Conservation (phyloP, 2,113 vertebrate species). For the Girardinichthys multiradiatus region DNA sequence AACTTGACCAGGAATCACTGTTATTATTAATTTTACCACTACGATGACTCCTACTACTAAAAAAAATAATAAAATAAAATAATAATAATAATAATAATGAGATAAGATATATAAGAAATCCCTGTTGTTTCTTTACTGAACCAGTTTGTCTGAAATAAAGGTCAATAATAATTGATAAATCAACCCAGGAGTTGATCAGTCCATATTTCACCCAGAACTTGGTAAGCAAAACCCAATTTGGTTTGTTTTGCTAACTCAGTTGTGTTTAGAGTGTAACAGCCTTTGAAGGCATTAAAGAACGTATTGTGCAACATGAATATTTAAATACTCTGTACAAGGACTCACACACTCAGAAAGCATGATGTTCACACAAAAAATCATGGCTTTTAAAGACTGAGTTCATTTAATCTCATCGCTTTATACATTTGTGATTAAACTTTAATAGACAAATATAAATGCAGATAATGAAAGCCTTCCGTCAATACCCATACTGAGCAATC, state of each 20-base stretch:
- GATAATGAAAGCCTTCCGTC: constrained; percentile 71
- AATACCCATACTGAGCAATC: constrained; percentile 49
- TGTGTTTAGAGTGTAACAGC: background rate
- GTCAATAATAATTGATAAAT: background rate
- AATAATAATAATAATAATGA: no score
- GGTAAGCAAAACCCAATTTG: no score
- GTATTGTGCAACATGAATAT: background rate
- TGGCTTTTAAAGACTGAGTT: constrained; percentile 72
- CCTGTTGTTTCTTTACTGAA: no score
- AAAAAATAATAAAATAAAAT: no score
- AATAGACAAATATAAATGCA: constrained; percentile 74
- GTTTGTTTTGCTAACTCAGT: background rate
- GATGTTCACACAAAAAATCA: constrained; percentile 58
- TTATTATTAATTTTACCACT: no score
- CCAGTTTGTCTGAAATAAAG: no score
- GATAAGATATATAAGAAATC: no score
- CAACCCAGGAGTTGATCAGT: background rate
- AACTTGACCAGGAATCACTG: no score
- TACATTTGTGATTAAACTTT: constrained; percentile 75
- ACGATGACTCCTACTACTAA: no score
- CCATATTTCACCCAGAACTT: background rate
- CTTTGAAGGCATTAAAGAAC: constrained; percentile 19
- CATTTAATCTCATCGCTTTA: constrained; percentile 72
- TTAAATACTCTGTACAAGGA: background rate
- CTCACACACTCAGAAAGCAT: constrained; percentile 24